Evolutionary conservation across 1,140 invertebrate species (phyloP), one percentile per base, ranked within the genome.

Genomic region (Phocides pigmalion): DNA sequence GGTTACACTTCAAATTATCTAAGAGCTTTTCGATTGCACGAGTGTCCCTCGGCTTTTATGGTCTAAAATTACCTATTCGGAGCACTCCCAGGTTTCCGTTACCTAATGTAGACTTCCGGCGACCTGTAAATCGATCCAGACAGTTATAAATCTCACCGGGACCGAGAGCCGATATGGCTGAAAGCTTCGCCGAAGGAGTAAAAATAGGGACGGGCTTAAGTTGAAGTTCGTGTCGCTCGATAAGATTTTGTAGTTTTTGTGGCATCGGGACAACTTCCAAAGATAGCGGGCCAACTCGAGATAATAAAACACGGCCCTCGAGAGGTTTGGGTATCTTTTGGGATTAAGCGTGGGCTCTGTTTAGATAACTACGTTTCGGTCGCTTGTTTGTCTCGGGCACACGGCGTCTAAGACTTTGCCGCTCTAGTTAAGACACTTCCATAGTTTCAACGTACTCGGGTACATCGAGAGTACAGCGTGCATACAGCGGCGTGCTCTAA

Each of bases 161-260:
- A 72, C 46, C 69, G 70, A 66, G 66, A 72, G 65, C 64, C 68
- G 85, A 89, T 90, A 89, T 80, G 81, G 82, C 64, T 89, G 84
- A 87, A 84, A 88, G 85, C 84, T 75, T 82, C 79, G 75, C 64
- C 70, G 75, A 70, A 77, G 54, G 70, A 74, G 77, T 82, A 84
- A 84, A 87, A 90, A 87, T 85, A 85, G 79, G 81, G 81, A 44
- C 75, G 75, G 70, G 66, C 67, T 42, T 87, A 89, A 90, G 88
- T 87, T 74, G 78, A 83, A 78, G 82, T 87, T 81, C 86, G 77
- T 89, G 86, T 90, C 66, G 41, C 12, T 67, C 82, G 88, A 90
- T 88, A 90, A 88, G 81, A 77, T 79, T 79, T 74, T 66, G 78
- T 74, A 81, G 83, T 90, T 90, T 90, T 90, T 90, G 82, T 90